These are phyloP conservation scores for Myopa testacea DNA, from an alignment of 2,888 invertebrate species.

Conservation along the genomic window DNA sequence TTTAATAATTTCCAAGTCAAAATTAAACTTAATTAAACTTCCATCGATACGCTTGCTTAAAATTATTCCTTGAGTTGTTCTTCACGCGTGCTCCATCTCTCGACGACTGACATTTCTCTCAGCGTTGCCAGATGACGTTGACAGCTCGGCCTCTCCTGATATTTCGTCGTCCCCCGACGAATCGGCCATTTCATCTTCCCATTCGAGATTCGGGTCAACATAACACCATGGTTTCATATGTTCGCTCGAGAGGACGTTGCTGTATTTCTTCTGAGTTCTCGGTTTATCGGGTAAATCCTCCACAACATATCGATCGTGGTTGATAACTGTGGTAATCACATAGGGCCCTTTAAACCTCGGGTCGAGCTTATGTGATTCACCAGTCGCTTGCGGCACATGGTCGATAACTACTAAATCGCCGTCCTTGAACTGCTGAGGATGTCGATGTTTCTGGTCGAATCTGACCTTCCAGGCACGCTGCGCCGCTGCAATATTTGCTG, in stretches of 20 bases:
- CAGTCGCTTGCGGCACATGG: slow-evolving; percentile 25
- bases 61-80: too few species aligned
- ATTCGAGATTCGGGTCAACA: slow-evolving; percentile 34
- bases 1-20: too few species aligned
- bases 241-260: slow-evolving; percentile 40
- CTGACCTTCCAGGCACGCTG: slow-evolving; percentile 32
- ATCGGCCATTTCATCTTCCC: not conserved
- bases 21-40: too few species aligned
- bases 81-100: too few species aligned
- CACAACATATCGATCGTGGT: slow-evolving; percentile 40
- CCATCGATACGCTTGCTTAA: too few species aligned
- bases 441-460: slow-evolving; percentile 40
- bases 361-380: slow-evolving; percentile 42
- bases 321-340: slow-evolving; percentile 36
- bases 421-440: slow-evolving; percentile 29
- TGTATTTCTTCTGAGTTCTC: slow-evolving; percentile 31
- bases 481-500: not conserved
- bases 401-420: slow-evolving; percentile 41
- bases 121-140: not conserved
- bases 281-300: slow-evolving; percentile 41
- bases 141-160: slow-evolving; percentile 15
- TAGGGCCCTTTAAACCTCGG: slow-evolving; percentile 32
- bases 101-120: too few species aligned
- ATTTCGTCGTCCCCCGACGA: slow-evolving; percentile 25
- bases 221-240: slow-evolving; percentile 44